These are phyloP conservation scores for Rhizomys pruinosus DNA, from an alignment of 2,113 vertebrate species.

Conservation along the genomic window DNA sequence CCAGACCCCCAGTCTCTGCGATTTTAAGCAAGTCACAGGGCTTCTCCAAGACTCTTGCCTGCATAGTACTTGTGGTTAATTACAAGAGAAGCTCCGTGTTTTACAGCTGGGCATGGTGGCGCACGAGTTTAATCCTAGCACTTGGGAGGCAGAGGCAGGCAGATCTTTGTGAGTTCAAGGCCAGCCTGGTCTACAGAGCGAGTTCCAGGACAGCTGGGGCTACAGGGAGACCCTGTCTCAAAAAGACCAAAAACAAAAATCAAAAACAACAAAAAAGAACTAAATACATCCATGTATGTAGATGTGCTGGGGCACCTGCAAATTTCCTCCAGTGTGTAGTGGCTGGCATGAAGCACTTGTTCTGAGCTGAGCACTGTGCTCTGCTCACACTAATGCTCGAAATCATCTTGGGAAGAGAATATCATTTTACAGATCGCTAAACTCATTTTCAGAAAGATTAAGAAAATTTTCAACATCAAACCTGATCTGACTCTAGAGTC, in stretches of 20 bases:
- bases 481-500: background rate
- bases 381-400: background rate
- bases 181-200: too few relatives aligned
- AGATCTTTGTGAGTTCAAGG: too few relatives aligned
- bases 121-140: too few relatives aligned
- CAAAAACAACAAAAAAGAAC: too few relatives aligned
- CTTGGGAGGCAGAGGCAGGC: too few relatives aligned
- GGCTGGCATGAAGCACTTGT: background rate
- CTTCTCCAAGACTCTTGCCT: background rate
- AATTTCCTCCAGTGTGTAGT: background rate
- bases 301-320: background rate
- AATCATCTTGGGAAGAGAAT: background rate
- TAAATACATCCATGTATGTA: background rate
- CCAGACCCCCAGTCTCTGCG: background rate
- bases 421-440: slow-evolving; percentile 10
- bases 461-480: background rate
- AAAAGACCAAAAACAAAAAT: too few relatives aligned
- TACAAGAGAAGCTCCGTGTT: background rate
- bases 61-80: background rate
- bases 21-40: background rate
- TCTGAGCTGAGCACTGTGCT: background rate
- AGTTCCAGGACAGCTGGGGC: too few relatives aligned
- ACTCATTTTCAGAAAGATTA: slow-evolving; percentile 18
- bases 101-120: too few relatives aligned
- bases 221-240: too few relatives aligned